Conservation (phyloP, 2,888 invertebrate genomes). For the Xestia c-nigrum region DNA sequence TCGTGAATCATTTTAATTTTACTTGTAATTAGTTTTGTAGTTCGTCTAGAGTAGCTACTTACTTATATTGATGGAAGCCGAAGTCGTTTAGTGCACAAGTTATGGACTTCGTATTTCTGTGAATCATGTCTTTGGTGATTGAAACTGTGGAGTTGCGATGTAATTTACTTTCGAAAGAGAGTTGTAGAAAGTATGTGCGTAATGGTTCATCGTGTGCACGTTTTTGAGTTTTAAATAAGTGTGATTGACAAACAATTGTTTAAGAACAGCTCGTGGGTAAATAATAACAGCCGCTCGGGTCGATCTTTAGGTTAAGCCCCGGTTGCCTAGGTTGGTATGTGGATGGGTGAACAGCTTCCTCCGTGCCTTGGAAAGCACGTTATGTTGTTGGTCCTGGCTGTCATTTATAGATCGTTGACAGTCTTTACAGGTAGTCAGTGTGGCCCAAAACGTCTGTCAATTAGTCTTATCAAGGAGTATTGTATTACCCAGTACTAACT, state of each 20-base stretch:
- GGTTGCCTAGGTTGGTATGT: too few species aligned
- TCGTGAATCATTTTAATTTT: slow-evolving; percentile 61
- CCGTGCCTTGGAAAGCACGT: too few species aligned
- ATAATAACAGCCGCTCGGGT: too few species aligned
- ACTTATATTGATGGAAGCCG: slow-evolving; percentile 36
- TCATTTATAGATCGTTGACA: too few species aligned
- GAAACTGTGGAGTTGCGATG: slow-evolving; percentile 1
- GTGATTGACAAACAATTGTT: neutral
- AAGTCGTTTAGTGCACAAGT: slow-evolving; percentile 39
- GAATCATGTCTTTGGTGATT: slow-evolving; percentile 32
- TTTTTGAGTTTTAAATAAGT: neutral
- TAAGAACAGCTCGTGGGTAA: too few species aligned
- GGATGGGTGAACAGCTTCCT: too few species aligned
- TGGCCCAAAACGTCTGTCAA: too few species aligned
- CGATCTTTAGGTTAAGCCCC: too few species aligned
- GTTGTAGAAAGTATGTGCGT: neutral
- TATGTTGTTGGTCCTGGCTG: too few species aligned
- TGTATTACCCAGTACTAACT: too few species aligned
- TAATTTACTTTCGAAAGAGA: slow-evolving; percentile 21
- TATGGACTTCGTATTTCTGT: slow-evolving; percentile 42
- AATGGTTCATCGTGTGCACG: neutral
- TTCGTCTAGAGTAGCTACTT: slow-evolving; percentile 42
- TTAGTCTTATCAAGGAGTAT: too few species aligned
- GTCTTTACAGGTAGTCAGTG: too few species aligned
- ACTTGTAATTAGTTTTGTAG: slow-evolving; percentile 59